These are phyloP conservation scores for Nannobrachium achirus DNA, from an alignment of 2,113 vertebrate genomes.

Conservation along the genomic window DNA sequence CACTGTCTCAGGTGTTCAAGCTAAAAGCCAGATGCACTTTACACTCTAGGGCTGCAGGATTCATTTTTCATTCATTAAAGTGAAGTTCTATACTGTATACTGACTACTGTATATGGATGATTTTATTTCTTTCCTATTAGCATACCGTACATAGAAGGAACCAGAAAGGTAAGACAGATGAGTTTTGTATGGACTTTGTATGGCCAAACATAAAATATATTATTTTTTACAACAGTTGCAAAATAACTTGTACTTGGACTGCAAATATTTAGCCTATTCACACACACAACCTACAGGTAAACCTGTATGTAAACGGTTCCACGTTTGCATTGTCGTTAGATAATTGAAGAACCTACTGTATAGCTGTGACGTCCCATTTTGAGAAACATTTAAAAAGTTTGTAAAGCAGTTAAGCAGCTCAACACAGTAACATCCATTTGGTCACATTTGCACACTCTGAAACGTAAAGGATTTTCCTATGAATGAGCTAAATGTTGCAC, in stretches of 20 bases:
- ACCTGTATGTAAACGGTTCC: not conserved
- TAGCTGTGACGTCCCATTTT: not conserved
- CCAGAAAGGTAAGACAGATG: not conserved
- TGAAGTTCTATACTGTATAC: conserved; percentile 29
- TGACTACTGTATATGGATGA: conserved; percentile 39
- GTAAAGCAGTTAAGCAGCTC: not conserved
- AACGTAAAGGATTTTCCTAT: too few relatives aligned
- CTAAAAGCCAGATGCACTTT: conserved; percentile 29
- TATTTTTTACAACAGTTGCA: too few relatives aligned
- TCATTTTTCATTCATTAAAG: conserved; percentile 47
- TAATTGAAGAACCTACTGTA: conserved; percentile 13
- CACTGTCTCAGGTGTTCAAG: conserved; percentile 27
- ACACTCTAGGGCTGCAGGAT: conserved; percentile 31
- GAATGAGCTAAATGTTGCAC: not conserved
- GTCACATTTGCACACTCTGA: too few relatives aligned
- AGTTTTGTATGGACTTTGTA: conserved; percentile 8
- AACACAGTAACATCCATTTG: not conserved
- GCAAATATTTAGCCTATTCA: not conserved
- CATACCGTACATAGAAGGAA: too few relatives aligned
- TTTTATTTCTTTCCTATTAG: not conserved
- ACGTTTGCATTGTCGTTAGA: not conserved
- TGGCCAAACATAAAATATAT: conserved; percentile 2
- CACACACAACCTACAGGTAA: not conserved
- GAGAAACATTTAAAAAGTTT: not conserved
- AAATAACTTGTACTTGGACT: not conserved